Evolutionary conservation across 37 sponge, comb jelly and placozoan genomes (phyloP).

Genomic region (Hexactinellida sp.): DNA sequence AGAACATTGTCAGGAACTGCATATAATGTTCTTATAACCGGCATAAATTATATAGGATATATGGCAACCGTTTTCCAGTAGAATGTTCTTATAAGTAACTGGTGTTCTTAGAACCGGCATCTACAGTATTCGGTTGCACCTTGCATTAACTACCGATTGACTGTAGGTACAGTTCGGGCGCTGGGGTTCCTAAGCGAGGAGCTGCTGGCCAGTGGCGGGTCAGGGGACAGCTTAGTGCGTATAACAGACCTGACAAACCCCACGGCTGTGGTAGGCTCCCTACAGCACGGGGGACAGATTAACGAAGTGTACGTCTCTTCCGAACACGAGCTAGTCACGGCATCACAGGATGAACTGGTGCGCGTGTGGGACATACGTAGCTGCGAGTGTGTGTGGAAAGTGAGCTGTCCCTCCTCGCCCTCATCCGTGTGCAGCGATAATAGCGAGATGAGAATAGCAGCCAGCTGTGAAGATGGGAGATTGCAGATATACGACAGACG

Average conservation of each 20-base stretch:
- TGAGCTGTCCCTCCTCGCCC: neutral
- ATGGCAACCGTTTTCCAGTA: too few species aligned
- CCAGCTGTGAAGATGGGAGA: constrained; percentile 30
- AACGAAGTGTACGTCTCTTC: constrained; percentile 24
- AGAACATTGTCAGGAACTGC: too few species aligned
- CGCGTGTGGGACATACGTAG: constrained; percentile 51
- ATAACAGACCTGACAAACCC: constrained; percentile 29
- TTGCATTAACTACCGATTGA: neutral
- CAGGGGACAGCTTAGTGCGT: constrained; percentile 31
- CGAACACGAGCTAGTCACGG: constrained; percentile 32
- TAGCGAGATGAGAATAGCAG: neutral
- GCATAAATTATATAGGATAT: too few species aligned
- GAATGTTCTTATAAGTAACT: too few species aligned
- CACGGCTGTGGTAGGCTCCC: constrained; percentile 13
- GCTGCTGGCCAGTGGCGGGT: constrained; percentile 55
- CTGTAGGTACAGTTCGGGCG: constrained; percentile 59
- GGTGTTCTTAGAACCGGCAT: too few species aligned
- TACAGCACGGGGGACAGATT: constrained; percentile 44
- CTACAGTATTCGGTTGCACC: too few species aligned
- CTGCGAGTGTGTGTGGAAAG: neutral
- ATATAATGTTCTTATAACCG: too few species aligned
- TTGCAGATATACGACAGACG: constrained; percentile 30
- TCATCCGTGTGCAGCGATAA: constrained; percentile 15
- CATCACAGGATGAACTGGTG: constrained; percentile 40
- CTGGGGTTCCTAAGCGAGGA: constrained; percentile 36